These are phyloP conservation scores for Drosophila varians DNA, from an alignment of 1,140 invertebrate genomes.

Conservation along the genomic window DNA sequence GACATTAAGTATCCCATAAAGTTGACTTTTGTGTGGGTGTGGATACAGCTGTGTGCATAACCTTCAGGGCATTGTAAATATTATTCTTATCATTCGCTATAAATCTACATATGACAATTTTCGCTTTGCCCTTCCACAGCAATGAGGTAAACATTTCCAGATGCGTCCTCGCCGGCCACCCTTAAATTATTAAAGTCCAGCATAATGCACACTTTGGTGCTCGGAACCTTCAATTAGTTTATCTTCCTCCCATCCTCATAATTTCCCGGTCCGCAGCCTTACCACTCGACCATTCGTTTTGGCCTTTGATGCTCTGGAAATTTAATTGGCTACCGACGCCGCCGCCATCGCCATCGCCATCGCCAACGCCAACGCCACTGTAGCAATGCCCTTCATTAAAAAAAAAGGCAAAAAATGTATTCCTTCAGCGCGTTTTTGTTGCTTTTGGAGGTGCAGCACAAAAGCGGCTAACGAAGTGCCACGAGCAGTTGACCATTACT, in stretches of 20 bases:
- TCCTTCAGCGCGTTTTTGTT: slow-evolving; percentile 6
- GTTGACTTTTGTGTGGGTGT: slow-evolving; percentile 53
- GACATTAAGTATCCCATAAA: slow-evolving; percentile 69
- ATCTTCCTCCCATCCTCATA: slow-evolving; percentile 4
- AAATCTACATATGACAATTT: slow-evolving; percentile 82
- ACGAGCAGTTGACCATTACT: slow-evolving; percentile 48
- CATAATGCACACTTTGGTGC: slow-evolving; percentile 13
- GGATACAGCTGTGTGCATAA: slow-evolving; percentile 22
- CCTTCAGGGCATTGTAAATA: slow-evolving; percentile 77
- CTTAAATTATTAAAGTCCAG: slow-evolving; percentile 53
- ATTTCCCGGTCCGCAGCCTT: slow-evolving; percentile 13
- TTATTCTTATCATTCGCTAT: slow-evolving; percentile 75
- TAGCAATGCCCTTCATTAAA: slow-evolving; percentile 52
- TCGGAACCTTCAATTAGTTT: slow-evolving; percentile 35
- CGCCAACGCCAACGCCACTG: slow-evolving; percentile 23
- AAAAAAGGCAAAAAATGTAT: slow-evolving; percentile 12
- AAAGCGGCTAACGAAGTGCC: slow-evolving; percentile 55
- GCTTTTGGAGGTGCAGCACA: slow-evolving; percentile 13
- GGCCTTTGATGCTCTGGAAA: slow-evolving; percentile 38
- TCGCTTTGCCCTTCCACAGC: slow-evolving; percentile 54
- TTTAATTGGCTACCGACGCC: slow-evolving; percentile 58
- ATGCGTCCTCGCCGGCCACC: neutral
- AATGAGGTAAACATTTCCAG: slow-evolving; percentile 18
- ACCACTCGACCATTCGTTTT: slow-evolving; percentile 29
- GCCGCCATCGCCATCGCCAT: slow-evolving; percentile 21